Evolutionary conservation across 2,113 vertebrate species (phyloP), one percentile per base, ranked within the genome.

Genomic region (Sylvietta virens): DNA sequence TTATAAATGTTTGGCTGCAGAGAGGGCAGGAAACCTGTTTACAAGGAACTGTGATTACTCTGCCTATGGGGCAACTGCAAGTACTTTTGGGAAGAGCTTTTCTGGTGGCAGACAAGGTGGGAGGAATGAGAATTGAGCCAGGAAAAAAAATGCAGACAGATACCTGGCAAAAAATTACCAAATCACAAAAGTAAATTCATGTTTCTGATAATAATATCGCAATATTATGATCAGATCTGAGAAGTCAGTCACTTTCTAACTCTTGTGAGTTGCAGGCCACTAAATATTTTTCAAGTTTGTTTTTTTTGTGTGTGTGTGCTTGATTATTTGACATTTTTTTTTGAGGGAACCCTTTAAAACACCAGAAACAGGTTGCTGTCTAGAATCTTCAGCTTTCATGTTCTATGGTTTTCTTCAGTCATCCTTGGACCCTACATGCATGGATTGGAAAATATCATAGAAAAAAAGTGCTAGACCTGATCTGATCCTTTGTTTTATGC

Each of bases 21-120:
- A 57, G 31, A 57, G 3, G 11, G 6, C 8, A 73, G 3, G 6
- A 24, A 28, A 73, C 6, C 26, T 26, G 2, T 33, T 72, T 47
- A 72, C 58, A 90, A 19, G 30, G 27, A 60, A 8, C 22, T 42
- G 12, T 48, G 33, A 24, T 71, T 61, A 37, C 7, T 58, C 3
- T 3, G 6, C 13, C 70, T 62, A 3, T 51, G 45, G 19, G 10
- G 15, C 7, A 9, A 73, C 21, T 64, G 24, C 0, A 2, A n/a
- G 19, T 53, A 31, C 11, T 57, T 18, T 66, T 31, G 35, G 39
- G 23, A 76, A 58, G 26, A 67, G 22, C 4, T 81, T 85, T 70
- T 90, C 20, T 45, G 20, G 23, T 30, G 33, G 6, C 11, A 37
- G 23, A 33, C 4, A 44, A 67, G 15, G 56, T 56, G 28, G 13